Evolutionary conservation across 2,797 vertebrate species (phyloP).

Genomic region (Cirrhinus molitorella): DNA sequence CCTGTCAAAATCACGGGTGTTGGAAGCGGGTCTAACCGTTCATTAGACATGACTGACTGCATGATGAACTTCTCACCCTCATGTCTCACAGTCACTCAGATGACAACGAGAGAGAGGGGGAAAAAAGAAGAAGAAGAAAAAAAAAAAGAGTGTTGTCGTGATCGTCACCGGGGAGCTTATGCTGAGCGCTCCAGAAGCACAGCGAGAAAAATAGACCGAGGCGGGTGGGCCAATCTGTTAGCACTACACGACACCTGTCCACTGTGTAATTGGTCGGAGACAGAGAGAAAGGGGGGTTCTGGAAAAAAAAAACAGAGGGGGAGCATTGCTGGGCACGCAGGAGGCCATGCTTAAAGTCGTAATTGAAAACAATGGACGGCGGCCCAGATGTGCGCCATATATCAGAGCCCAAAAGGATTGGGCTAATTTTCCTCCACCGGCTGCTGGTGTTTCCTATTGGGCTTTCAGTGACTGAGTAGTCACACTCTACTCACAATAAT

Average conservation of each 20-base stretch:
- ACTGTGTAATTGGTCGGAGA: slow-evolving; percentile 61
- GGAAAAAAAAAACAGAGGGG: slow-evolving; percentile 17
- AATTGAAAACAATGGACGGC: slow-evolving; percentile 64
- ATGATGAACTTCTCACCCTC: slow-evolving; percentile 37
- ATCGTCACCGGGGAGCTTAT: slow-evolving; percentile 33
- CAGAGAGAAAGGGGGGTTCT: slow-evolving; percentile 7
- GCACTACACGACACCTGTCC: slow-evolving; percentile 58
- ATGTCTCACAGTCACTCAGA: slow-evolving; percentile 31
- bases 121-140: no score
- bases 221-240: slow-evolving; percentile 53
- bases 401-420: slow-evolving; percentile 57
- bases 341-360: slow-evolving; percentile 52
- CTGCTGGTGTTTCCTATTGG: slow-evolving; percentile 40
- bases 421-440: slow-evolving; percentile 36
- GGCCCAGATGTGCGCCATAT: slow-evolving; percentile 59
- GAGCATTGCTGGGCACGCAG: slow-evolving; percentile 32
- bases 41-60: slow-evolving; percentile 49
- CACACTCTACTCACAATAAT: slow-evolving; percentile 48
- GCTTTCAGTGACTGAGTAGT: slow-evolving; percentile 44
- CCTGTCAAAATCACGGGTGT: slow-evolving; percentile 28
- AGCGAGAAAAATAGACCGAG: slow-evolving; percentile 50
- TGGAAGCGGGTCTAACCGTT: slow-evolving; percentile 41
- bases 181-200: slow-evolving; percentile 40
- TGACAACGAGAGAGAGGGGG: background rate
- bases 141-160: slow-evolving; percentile 9